Evolutionary conservation across 2,113 vertebrate species (phyloP).

Genomic region (Siniperca knerii): DNA sequence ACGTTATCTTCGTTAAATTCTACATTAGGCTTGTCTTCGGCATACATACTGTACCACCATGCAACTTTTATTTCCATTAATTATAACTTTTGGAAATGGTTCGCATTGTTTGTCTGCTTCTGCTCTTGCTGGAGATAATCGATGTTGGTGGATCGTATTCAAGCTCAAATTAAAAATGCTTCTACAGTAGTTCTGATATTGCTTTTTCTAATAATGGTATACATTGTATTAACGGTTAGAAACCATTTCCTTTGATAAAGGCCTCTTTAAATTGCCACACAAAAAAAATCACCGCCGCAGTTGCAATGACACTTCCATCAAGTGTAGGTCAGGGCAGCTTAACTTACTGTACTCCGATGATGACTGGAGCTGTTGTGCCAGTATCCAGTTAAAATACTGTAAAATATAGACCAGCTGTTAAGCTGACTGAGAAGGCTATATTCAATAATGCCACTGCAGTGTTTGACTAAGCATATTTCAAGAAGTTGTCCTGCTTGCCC

Average conservation of each 20-base stretch:
- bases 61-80: not conserved
- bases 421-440: not conserved
- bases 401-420: not conserved
- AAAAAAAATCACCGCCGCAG: too few species aligned
- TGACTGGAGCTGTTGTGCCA: too few species aligned
- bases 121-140: not conserved
- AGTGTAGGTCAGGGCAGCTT: too few species aligned
- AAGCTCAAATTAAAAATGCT: not conserved
- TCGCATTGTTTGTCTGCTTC: not conserved
- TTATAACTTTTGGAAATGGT: not conserved
- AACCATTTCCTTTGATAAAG: too few species aligned
- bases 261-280: too few species aligned
- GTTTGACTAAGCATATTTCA: not conserved
- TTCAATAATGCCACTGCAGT: not conserved
- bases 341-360: too few species aligned
- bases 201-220: not conserved
- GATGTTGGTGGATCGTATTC: not conserved
- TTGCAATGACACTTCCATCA: too few species aligned
- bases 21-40: not conserved
- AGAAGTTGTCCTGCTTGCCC: not conserved
- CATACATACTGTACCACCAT: not conserved
- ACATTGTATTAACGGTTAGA: not conserved
- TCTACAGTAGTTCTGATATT: not conserved
- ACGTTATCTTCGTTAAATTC: not conserved
- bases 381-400: not conserved